phyloP scores from a whole-genome alignment of 2,113 vertebrate species.

The Cephalophus harveyi region DNA sequence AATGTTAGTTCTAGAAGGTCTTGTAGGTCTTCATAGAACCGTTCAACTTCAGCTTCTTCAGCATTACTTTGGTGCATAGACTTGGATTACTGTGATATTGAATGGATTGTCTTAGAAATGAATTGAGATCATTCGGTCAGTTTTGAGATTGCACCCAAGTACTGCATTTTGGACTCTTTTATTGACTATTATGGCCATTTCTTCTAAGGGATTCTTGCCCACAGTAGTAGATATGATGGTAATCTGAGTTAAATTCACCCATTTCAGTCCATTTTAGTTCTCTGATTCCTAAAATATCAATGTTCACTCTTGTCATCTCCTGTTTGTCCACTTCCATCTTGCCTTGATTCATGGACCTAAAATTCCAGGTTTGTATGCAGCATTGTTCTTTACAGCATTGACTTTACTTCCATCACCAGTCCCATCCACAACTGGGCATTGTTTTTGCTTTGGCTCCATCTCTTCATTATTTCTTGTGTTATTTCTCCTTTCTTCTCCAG shows the following conservation, averaged over 20 bases:
- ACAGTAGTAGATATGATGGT: not conserved
- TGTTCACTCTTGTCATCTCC: not conserved
- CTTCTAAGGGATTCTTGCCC: not conserved
- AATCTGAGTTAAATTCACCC: not conserved
- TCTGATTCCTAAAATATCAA: not conserved
- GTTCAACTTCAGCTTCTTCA: not conserved
- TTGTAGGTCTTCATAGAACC: not conserved
- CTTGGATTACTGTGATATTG: not conserved
- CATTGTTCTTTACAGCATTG: too few relatives aligned
- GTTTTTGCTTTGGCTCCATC: too few relatives aligned
- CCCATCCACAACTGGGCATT: too few relatives aligned
- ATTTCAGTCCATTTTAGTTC: not conserved
- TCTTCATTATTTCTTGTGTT: too few relatives aligned
- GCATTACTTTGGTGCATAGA: not conserved
- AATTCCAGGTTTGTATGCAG: not conserved
- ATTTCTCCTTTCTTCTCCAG: too few relatives aligned
- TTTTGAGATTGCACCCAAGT: not conserved
- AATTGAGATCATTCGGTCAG: not conserved
- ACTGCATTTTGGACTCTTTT: not conserved
- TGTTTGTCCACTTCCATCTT: not conserved
- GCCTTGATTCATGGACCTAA: not conserved
- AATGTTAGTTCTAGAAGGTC: not conserved
- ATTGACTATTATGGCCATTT: not conserved
- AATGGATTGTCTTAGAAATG: not conserved
- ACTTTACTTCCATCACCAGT: too few relatives aligned